phyloP scores from a whole-genome alignment of 2,113 vertebrate genomes.

The Engraulis encrasicolus region DNA sequence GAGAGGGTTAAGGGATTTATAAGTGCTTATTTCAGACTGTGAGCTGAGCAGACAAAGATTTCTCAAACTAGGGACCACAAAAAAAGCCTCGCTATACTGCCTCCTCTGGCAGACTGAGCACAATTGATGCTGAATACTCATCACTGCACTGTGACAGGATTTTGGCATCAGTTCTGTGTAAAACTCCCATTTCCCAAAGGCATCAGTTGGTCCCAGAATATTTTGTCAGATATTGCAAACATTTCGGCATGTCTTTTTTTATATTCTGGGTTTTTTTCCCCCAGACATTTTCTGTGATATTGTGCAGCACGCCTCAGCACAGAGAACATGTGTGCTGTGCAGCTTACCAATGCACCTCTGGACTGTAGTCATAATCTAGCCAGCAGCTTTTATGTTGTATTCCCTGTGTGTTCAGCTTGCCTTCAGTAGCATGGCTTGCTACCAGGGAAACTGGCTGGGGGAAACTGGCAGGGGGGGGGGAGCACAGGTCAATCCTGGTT shows the following conservation, averaged over 20 bases:
- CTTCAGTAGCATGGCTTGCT: no score
- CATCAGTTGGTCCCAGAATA: not conserved
- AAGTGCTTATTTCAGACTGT: not conserved
- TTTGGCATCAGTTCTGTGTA: not conserved
- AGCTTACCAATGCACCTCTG: not conserved
- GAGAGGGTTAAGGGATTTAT: not conserved
- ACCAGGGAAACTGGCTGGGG: no score
- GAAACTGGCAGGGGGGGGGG: no score
- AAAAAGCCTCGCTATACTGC: not conserved
- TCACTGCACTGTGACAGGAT: not conserved
- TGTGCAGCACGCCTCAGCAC: not conserved
- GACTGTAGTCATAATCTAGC: not conserved
- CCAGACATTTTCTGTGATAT: not conserved
- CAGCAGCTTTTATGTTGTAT: no score
- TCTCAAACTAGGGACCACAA: not conserved
- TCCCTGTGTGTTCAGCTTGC: no score
- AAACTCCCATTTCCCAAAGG: not conserved
- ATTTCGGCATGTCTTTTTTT: not conserved
- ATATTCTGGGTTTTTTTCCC: not conserved
- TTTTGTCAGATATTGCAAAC: not conserved
- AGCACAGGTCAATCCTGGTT: not conserved
- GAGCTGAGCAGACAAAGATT: not conserved
- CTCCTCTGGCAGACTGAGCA: not conserved
- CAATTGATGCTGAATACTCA: not conserved
- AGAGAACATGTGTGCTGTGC: not conserved